phyloP scores from a whole-genome alignment of 2,797 vertebrate species.

The Lacerta agilis region DNA sequence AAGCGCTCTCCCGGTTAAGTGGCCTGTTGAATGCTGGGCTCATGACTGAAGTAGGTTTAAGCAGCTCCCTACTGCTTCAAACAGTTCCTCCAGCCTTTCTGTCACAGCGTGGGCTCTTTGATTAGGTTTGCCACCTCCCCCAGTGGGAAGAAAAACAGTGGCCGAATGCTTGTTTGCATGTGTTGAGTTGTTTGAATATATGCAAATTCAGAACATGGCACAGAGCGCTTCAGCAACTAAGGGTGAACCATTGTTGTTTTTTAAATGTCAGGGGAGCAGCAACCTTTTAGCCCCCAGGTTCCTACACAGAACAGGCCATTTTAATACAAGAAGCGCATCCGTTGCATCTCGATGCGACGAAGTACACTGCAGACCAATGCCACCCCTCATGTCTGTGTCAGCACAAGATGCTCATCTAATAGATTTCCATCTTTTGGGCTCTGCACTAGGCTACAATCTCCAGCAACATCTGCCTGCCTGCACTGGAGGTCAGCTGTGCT shows the following conservation, averaged over 20 bases:
- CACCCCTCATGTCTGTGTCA: too few relatives aligned
- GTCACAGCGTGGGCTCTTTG: slow-evolving; percentile 45
- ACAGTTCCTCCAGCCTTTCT: slow-evolving; percentile 34
- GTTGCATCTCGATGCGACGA: not conserved
- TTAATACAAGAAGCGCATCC: not conserved
- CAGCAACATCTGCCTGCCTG: not conserved
- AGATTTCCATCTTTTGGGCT: not conserved
- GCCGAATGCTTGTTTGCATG: not conserved
- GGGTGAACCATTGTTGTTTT: not conserved
- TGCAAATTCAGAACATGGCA: not conserved
- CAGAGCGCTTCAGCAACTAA: not conserved
- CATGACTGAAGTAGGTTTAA: slow-evolving; percentile 35
- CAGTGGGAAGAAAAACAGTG: not conserved
- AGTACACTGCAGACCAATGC: not conserved
- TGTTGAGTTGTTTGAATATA: not conserved
- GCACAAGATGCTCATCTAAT: not conserved
- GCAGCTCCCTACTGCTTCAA: slow-evolving; percentile 62
- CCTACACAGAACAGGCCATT: not conserved
- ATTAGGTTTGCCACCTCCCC: slow-evolving; percentile 14
- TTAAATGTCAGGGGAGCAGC: not conserved
- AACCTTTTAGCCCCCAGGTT: not conserved
- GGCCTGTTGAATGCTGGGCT: slow-evolving; percentile 61
- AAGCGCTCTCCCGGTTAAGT: not conserved
- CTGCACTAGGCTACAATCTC: not conserved
- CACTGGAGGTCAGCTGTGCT: not conserved